Evolutionary conservation across 1,140 invertebrate species (phyloP).

Genomic region (Rhyacophila brunnea): DNA sequence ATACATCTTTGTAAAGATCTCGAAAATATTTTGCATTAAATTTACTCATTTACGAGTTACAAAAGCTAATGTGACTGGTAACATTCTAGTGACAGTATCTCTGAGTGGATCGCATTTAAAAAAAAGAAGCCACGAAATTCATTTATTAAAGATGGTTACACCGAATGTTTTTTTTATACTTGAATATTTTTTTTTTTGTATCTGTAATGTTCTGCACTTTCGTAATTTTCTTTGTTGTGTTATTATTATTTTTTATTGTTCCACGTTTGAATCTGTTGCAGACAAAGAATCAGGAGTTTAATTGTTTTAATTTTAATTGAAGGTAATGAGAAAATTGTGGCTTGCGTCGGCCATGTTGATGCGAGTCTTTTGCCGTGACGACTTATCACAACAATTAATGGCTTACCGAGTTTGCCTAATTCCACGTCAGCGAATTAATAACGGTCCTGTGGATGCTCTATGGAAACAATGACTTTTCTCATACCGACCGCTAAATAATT

Average conservation of each 20-base stretch:
- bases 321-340: slow-evolving; percentile 36
- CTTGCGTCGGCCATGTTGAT: slow-evolving; percentile 2
- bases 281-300: slow-evolving; percentile 32
- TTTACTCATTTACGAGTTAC: no score
- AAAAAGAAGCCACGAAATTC: slow-evolving; percentile 13
- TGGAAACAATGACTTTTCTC: no score
- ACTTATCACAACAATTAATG: slow-evolving; percentile 9
- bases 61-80: slow-evolving; percentile 9
- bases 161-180: slow-evolving; percentile 13
- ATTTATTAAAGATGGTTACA: slow-evolving; percentile 21
- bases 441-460: no score
- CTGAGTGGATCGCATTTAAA: slow-evolving; percentile 3
- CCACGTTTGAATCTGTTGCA: slow-evolving; percentile 20
- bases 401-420: slow-evolving; percentile 11
- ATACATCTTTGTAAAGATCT: no score
- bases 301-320: slow-evolving; percentile 36
- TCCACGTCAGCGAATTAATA: no score
- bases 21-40: no score
- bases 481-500: no score
- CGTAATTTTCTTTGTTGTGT: slow-evolving; percentile 32
- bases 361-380: slow-evolving; percentile 23
- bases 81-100: slow-evolving; percentile 29
- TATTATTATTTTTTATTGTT: slow-evolving; percentile 29
- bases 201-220: slow-evolving; percentile 25
- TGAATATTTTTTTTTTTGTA: slow-evolving; percentile 9